Conservation (phyloP, 2,797 vertebrate species). For the Mionectes olivaceus region DNA sequence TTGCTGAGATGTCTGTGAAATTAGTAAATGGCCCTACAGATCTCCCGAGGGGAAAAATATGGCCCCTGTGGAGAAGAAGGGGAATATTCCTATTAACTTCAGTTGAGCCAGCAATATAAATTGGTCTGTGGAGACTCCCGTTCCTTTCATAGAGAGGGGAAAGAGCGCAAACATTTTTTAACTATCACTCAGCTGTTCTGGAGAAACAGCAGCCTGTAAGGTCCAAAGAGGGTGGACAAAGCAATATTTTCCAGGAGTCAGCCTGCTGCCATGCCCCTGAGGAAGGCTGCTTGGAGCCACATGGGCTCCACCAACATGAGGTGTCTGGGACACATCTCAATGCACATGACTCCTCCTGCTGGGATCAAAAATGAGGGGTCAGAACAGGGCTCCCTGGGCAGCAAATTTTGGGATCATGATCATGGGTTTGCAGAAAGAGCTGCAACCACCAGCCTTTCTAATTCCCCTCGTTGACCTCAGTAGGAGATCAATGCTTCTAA, state of each 20-base stretch:
- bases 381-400: not conserved
- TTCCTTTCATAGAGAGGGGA: conserved; percentile 1
- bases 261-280: not conserved
- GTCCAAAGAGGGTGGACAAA: not conserved
- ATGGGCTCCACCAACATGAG: not conserved
- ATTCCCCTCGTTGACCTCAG: conserved; percentile 36
- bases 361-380: conserved; percentile 41
- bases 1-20: conserved; percentile 17
- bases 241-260: not conserved
- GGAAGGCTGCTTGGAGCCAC: not conserved
- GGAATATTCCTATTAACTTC: conserved; percentile 23
- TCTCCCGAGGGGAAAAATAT: not conserved
- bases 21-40: conserved; percentile 6
- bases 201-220: not conserved
- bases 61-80: conserved; percentile 16
- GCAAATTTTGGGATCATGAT: not conserved
- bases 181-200: conserved; percentile 5
- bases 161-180: conserved; percentile 35
- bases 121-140: not conserved
- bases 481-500: conserved; percentile 35
- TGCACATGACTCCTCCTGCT: not conserved
- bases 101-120: conserved; percentile 39
- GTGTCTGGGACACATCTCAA: conserved; percentile 13
- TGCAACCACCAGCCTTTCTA: not conserved
- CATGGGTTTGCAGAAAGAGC: not conserved